Percentiles rank a stretch among this genome's conserved stretches.
These are phyloP conservation scores for Geopemphigus sp. DNA, from an alignment of 1,140 invertebrate genomes.

Conservation along the genomic window DNA sequence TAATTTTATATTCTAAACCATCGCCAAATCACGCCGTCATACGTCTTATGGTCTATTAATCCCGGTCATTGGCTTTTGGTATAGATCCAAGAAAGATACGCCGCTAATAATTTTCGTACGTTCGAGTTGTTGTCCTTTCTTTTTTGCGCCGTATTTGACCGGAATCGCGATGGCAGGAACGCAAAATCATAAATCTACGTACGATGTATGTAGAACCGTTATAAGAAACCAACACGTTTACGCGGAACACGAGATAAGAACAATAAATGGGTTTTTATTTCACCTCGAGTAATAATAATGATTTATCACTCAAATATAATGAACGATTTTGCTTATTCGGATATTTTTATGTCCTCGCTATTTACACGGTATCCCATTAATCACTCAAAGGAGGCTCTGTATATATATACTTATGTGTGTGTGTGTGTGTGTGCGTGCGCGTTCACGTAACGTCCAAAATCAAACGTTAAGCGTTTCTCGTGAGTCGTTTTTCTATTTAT, in stretches of 20 bases:
- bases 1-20: too few species aligned
- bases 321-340: neutral
- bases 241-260: neutral
- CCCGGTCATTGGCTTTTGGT: neutral
- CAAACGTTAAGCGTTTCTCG: neutral
- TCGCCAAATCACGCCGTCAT: too few species aligned
- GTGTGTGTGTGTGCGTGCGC: too few species aligned
- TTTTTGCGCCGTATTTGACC: neutral
- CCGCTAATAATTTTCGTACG: neutral
- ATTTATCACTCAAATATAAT: neutral
- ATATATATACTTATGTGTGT: too few species aligned
- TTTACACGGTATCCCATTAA: neutral
- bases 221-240: neutral
- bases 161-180: neutral
- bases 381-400: neutral
- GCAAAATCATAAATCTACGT: neutral
- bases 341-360: neutral
- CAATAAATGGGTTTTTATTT: slow-evolving; percentile 2
- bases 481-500: too few species aligned
- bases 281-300: neutral
- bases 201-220: neutral
- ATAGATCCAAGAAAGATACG: neutral
- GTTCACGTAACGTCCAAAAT: neutral
- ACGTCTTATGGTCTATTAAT: neutral
- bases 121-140: neutral